These are phyloP conservation scores for Dendrolimus kikuchii DNA, from an alignment of 1,140 invertebrate species.

Conservation along the genomic window DNA sequence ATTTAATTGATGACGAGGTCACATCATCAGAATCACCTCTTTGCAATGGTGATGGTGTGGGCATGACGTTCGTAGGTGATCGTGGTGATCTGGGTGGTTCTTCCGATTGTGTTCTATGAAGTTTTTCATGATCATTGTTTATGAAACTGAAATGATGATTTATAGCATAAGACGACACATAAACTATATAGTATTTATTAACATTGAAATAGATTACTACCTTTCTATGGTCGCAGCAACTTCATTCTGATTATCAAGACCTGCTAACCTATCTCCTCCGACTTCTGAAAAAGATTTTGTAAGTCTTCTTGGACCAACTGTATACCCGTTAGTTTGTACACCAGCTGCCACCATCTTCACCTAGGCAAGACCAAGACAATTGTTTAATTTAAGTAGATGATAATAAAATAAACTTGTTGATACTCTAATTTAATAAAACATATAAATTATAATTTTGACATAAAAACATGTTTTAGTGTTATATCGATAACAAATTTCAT, in stretches of 20 bases:
- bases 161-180: not conserved
- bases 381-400: not conserved
- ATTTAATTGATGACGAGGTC: constrained; percentile 59
- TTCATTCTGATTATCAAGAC: constrained; percentile 42
- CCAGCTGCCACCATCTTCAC: constrained; percentile 92
- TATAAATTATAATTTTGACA: no score
- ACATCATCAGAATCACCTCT: constrained; percentile 61
- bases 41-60: constrained; percentile 44
- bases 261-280: constrained; percentile 68
- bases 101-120: constrained; percentile 87
- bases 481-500: no score
- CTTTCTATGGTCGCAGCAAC: constrained; percentile 46
- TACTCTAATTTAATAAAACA: no score
- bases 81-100: constrained; percentile 83
- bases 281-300: constrained; percentile 90
- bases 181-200: not conserved
- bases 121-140: constrained; percentile 79
- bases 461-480: no score
- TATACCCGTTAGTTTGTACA: constrained; percentile 87
- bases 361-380: constrained; percentile 41
- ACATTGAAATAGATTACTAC: constrained; percentile 19
- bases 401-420: not conserved
- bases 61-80: constrained; percentile 54
- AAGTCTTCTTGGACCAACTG: constrained; percentile 77
- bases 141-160: constrained; percentile 36